These are phyloP conservation scores for Ailurus styani DNA, from an alignment of 2,113 vertebrate genomes.

Conservation along the genomic window DNA sequence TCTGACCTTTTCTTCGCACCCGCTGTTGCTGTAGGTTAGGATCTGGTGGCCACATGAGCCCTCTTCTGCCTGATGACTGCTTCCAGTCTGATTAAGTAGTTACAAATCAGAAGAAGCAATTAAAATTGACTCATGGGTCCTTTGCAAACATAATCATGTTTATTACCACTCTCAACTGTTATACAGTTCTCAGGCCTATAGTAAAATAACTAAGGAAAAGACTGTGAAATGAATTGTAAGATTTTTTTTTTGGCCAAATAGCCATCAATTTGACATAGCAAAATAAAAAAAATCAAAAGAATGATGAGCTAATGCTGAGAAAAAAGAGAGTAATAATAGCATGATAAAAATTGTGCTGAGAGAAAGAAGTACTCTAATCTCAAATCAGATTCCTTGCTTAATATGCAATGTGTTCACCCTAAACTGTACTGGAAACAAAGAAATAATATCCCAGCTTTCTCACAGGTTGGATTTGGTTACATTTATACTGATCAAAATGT, in stretches of 20 bases:
- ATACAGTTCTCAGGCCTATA: not conserved
- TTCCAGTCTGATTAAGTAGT: not conserved
- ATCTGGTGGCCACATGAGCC: not conserved
- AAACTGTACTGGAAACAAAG: not conserved
- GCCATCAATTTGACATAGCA: not conserved
- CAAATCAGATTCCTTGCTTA: not conserved
- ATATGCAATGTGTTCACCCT: not conserved
- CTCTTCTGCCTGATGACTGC: not conserved
- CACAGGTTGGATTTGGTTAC: not conserved
- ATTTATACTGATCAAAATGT: not conserved
- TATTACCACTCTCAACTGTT: not conserved
- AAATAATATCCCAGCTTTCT: not conserved
- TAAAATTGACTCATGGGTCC: not conserved
- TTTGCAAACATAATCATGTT: not conserved
- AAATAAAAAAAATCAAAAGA: not conserved
- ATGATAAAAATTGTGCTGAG: not conserved
- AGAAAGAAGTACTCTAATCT: not conserved
- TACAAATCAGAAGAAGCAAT: not conserved
- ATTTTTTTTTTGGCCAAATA: not conserved
- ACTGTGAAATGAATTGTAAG: not conserved
- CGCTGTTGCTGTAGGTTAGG: no score
- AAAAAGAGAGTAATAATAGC: not conserved
- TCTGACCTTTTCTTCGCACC: not conserved
- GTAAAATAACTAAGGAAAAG: not conserved
- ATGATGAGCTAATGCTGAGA: not conserved